Evolutionary conservation across 2,888 invertebrate species (phyloP).

Genomic region (Seladonia tumulorum): DNA sequence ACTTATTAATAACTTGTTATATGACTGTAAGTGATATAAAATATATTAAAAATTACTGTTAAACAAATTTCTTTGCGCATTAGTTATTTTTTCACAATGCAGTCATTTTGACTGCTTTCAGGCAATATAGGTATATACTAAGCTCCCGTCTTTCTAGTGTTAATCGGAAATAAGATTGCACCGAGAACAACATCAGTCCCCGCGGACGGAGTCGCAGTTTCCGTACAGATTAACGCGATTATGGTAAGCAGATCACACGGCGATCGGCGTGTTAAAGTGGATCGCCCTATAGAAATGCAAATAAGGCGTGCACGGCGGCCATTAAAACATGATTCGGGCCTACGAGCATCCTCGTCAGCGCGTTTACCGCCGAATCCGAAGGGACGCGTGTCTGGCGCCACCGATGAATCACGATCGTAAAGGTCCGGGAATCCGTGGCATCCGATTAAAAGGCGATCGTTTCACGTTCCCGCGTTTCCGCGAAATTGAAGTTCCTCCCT

Average conservation of each 20-base stretch:
- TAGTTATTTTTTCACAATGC: no score
- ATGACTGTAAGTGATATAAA: no score
- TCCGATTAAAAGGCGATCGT: conserved; percentile 52
- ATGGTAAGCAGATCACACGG: background rate
- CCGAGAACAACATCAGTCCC: background rate
- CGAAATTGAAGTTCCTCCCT: conserved; percentile 60
- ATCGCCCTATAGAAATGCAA: conserved; percentile 14
- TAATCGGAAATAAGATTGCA: background rate
- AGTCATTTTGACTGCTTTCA: no score
- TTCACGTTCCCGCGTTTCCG: conserved; percentile 26
- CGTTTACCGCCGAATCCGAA: conserved; percentile 41
- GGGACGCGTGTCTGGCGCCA: conserved; percentile 53
- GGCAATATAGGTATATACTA: no score
- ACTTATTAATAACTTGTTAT: no score
- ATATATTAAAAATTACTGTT: no score
- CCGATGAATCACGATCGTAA: conserved; percentile 70
- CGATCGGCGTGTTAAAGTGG: background rate
- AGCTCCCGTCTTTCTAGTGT: no score
- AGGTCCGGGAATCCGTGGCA: conserved; percentile 52
- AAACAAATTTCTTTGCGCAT: no score
- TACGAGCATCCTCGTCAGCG: conserved; percentile 11
- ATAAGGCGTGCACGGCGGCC: conserved; percentile 3
- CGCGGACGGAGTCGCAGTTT: background rate
- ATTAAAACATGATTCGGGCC: background rate
- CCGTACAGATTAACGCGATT: conserved; percentile 3